Evolutionary conservation across 1,140 invertebrate species (phyloP), one percentile per base, ranked within the genome.

Genomic region (Sitodiplosis mosellana): DNA sequence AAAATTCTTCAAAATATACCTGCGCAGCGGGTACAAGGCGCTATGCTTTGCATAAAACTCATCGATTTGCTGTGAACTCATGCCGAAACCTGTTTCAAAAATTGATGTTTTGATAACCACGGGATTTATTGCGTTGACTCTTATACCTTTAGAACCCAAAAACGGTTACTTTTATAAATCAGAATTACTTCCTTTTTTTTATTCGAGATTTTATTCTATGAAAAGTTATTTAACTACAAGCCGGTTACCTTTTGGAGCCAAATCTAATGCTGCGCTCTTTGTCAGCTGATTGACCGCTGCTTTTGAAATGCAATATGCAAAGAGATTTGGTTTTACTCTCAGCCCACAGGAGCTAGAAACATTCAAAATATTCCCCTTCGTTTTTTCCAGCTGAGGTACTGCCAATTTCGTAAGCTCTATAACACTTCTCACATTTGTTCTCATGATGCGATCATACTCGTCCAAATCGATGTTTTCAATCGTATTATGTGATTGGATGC

Each of bases 281-380:
- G 86, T 89, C 45, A 90, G 73, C 54, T 88, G 84, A 65, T 89
- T 84, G 6, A 90, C 53, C 6, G 82, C 82, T 42, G 81, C 69
- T 67, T 90, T 90, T n/a, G 81, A 85, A 63, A 87, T 76, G 55
- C 76, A 78, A 55, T 89, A 89, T 0, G 80, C 71, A 27, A 80
- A 61, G 10, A 73, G 64, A 51, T 69, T 70, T 15, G 74, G 67
- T 52, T 75, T 80, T 1, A 80, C 87, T 1, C 86, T 70, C 59
- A 81, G 68, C 7, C 83, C 80, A 52, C 71, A 73, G 1, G 87
- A 75, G 57, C 82, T 86, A 7, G 83, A 87, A 1, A 87, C 75
- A 63, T 89, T 89, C 1, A 90, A 74, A 54, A 87, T 77, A 49
- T 74, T 77, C n/a, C 83, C 83, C 63, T 83, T 81, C 1, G 72